Percentiles rank a stretch among this genome's conserved stretches.
Conservation (phyloP, 2,888 invertebrate species). For the Celastrina argiolus region DNA sequence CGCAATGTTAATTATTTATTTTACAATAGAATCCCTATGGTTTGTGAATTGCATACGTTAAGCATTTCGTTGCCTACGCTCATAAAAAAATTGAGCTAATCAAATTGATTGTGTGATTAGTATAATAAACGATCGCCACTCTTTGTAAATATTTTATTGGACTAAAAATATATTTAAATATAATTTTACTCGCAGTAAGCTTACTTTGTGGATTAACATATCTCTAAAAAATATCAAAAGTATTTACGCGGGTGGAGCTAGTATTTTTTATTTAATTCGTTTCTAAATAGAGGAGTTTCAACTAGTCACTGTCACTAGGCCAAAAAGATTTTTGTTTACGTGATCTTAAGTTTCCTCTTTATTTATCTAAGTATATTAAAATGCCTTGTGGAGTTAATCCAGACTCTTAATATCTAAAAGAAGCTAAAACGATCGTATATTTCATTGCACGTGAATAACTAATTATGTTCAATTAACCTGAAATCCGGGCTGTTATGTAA, state of each 20-base stretch:
- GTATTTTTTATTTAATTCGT: too few relatives aligned
- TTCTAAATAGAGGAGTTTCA: too few relatives aligned
- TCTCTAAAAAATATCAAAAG: too few relatives aligned
- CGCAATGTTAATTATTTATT: slow-evolving; percentile 32
- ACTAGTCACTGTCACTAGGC: too few relatives aligned
- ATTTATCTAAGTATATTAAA: neutral
- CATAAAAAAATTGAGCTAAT: neutral
- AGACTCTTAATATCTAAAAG: neutral
- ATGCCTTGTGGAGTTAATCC: neutral
- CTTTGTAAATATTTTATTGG: too few relatives aligned
- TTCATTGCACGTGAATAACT: slow-evolving; percentile 45
- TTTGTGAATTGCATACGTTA: slow-evolving; percentile 24
- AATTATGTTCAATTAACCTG: slow-evolving; percentile 53
- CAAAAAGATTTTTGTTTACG: too few relatives aligned
- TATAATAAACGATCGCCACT: neutral
- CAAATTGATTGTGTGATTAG: neutral
- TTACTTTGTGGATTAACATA: too few relatives aligned
- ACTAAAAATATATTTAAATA: too few relatives aligned
- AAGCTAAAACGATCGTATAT: slow-evolving; percentile 1
- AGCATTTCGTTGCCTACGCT: slow-evolving; percentile 22
- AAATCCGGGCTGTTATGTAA: slow-evolving; percentile 59
- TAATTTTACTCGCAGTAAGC: too few relatives aligned
- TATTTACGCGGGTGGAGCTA: too few relatives aligned
- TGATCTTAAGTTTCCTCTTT: neutral
- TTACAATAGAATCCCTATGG: slow-evolving; percentile 1